A percentile compares a stretch with the other conserved stretches of the same genome.
Evolutionary conservation across 1,140 invertebrate species (phyloP).

Genomic region (Microplitis mediator): DNA sequence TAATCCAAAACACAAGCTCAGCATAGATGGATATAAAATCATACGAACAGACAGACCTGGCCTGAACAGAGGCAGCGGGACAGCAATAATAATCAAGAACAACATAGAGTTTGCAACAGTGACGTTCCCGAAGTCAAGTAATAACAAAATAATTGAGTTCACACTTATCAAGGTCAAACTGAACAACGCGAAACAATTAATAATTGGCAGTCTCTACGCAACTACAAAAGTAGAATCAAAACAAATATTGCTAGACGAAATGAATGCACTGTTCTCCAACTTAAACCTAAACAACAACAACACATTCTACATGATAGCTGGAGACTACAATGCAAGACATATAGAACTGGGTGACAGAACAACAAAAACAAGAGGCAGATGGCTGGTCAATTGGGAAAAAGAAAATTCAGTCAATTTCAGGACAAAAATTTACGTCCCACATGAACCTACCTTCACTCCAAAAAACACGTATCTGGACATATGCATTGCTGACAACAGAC

Average conservation of each 20-base stretch:
- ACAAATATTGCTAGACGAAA: slow-evolving; percentile 1
- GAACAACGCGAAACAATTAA: neutral
- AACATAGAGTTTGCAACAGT: neutral
- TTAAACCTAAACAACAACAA: neutral
- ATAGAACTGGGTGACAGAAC: slow-evolving; percentile 12
- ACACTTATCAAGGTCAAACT: slow-evolving; percentile 41
- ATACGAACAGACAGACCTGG: slow-evolving; percentile 3
- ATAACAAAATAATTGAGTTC: slow-evolving; percentile 32
- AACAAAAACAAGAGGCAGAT: neutral
- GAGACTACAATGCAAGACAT: slow-evolving; percentile 20
- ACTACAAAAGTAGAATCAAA: neutral
- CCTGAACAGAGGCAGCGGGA: neutral
- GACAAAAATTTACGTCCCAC: too few relatives aligned
- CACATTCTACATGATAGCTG: slow-evolving; percentile 12
- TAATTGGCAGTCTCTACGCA: neutral
- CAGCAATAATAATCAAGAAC: slow-evolving; percentile 15
- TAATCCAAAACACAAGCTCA: neutral
- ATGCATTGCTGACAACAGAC: too few relatives aligned
- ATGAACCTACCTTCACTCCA: too few relatives aligned
- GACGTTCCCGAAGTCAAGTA: neutral
- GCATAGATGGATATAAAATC: neutral
- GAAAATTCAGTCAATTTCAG: too few relatives aligned
- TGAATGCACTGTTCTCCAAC: neutral
- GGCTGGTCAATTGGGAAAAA: too few relatives aligned
- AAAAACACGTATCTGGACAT: too few relatives aligned